These are phyloP conservation scores for Stegostoma tigrinum DNA, from an alignment of 2,113 vertebrate genomes.

Conservation along the genomic window DNA sequence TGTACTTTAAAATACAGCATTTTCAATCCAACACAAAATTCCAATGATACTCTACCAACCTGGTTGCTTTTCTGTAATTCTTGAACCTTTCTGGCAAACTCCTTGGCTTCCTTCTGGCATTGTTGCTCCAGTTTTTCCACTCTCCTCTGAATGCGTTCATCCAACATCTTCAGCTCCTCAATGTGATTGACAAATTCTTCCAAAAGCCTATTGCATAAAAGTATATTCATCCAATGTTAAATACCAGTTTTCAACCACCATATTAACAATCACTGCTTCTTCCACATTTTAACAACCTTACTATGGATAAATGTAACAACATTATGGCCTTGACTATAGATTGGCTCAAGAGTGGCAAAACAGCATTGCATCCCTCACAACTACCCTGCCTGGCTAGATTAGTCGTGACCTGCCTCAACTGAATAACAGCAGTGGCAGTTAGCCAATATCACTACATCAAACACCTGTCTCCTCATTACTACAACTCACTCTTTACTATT, in stretches of 20 bases:
- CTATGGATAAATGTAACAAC: background rate
- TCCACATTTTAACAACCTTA: background rate
- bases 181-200: constrained; percentile 97
- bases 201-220: constrained; percentile 64
- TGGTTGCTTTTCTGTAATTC: constrained; percentile 97
- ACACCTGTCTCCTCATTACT: background rate
- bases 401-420: background rate
- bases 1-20: background rate
- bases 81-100: constrained; percentile 96
- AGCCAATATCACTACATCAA: background rate
- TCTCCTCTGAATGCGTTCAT: constrained; percentile 90
- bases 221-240: background rate
- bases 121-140: constrained; percentile 96
- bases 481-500: background rate
- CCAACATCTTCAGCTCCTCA: constrained; percentile 89
- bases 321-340: background rate
- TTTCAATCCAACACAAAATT: background rate
- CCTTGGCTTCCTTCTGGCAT: constrained; percentile 95
- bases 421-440: background rate
- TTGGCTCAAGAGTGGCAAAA: background rate
- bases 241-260: background rate
- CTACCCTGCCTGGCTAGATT: background rate
- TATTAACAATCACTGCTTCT: background rate
- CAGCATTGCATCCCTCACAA: background rate
- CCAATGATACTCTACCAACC: constrained; percentile 54